These are phyloP conservation scores for Chelmon rostratus DNA, from an alignment of 2,797 vertebrate genomes.

Conservation along the genomic window DNA sequence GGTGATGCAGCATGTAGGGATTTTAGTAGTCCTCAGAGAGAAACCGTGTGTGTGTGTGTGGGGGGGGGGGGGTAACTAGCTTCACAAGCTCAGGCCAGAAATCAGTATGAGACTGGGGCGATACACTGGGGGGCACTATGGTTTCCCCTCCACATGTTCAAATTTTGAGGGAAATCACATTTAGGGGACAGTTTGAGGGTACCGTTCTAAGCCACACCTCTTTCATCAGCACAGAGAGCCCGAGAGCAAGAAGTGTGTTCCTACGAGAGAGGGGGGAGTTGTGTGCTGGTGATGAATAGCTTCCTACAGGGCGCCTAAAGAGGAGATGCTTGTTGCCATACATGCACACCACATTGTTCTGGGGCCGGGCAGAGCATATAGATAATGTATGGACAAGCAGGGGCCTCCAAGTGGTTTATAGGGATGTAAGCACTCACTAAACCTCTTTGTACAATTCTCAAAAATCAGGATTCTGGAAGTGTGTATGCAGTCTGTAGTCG, in stretches of 20 bases:
- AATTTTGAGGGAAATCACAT: conserved; percentile 64
- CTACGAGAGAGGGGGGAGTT: conserved; percentile 6
- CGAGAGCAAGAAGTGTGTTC: conserved; percentile 27
- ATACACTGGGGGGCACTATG: conserved; percentile 11
- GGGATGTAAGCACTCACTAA: conserved; percentile 57
- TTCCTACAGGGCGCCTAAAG: conserved; percentile 49
- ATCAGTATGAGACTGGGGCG: conserved; percentile 26
- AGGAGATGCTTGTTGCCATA: conserved; percentile 58
- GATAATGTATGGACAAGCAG: conserved; percentile 47
- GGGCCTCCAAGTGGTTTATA: conserved; percentile 60
- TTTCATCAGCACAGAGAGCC: conserved; percentile 41
- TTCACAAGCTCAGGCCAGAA: conserved; percentile 38
- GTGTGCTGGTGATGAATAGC: conserved; percentile 75
- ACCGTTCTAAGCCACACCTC: conserved; percentile 10
- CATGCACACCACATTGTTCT: conserved; percentile 51
- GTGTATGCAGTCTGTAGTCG: conserved; percentile 41
- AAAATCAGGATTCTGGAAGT: conserved; percentile 51
- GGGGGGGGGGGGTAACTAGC: conserved; percentile 7
- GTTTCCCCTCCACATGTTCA: conserved; percentile 29
- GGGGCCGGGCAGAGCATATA: conserved; percentile 46
- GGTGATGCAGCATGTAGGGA: conserved; percentile 58
- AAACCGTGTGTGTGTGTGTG: conserved; percentile 25
- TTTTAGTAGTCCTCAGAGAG: conserved; percentile 53
- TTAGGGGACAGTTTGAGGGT: conserved; percentile 52
- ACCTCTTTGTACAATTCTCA: conserved; percentile 54